These are phyloP conservation scores for Epinephelus coioides DNA, from an alignment of 2,797 vertebrate species.

Conservation along the genomic window DNA sequence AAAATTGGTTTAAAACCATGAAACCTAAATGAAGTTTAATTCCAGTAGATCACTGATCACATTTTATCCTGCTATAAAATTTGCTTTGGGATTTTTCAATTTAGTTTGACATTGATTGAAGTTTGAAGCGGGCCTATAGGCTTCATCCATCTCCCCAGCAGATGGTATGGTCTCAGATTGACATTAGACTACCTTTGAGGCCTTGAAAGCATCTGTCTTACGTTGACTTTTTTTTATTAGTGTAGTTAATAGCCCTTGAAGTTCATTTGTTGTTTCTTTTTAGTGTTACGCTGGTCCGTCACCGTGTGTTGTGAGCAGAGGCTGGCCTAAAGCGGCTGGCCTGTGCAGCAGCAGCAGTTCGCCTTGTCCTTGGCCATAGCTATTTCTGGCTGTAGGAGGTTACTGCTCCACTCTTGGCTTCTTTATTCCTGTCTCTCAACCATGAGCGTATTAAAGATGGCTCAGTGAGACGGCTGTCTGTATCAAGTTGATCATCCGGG, in stretches of 20 bases:
- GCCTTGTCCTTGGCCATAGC: conserved; percentile 72
- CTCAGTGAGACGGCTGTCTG: conserved; percentile 51
- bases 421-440: conserved; percentile 64
- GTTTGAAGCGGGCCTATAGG: conserved; percentile 44
- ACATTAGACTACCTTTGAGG: conserved; percentile 68
- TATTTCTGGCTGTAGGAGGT: conserved; percentile 70
- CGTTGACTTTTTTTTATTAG: conserved; percentile 41
- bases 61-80: conserved; percentile 34
- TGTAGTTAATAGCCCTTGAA: conserved; percentile 66
- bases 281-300: conserved; percentile 52
- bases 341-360: conserved; percentile 29
- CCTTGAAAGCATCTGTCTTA: conserved; percentile 67
- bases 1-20: conserved; percentile 16
- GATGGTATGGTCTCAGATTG: conserved; percentile 64
- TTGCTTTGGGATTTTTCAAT: conserved; percentile 41
- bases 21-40: conserved; percentile 15
- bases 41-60: background rate
- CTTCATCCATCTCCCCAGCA: conserved; percentile 54
- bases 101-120: conserved; percentile 58
- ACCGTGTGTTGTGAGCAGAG: conserved; percentile 45
- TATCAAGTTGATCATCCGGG: conserved; percentile 54
- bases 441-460: conserved; percentile 64
- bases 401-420: conserved; percentile 46
- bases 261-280: conserved; percentile 70
- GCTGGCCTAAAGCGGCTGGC: conserved; percentile 49